phyloP scores from a whole-genome alignment of 2,888 invertebrate genomes.

The Athalia cordata region DNA sequence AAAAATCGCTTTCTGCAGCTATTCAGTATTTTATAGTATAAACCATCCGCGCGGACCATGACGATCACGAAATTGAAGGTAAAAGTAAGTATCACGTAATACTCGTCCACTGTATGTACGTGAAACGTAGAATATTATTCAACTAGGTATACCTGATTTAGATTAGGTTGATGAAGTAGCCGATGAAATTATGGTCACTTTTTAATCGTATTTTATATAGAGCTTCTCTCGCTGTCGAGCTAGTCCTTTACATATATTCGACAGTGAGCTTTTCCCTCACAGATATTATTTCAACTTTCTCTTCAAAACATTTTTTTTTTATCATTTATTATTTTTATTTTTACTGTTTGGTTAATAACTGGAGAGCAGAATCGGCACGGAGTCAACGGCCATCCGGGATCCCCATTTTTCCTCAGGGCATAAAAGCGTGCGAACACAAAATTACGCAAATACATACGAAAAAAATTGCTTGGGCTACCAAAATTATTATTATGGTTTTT shows the following conservation, averaged over 20 bases:
- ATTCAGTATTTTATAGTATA: too few species aligned
- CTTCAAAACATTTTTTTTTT: not conserved
- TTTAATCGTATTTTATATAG: conserved; percentile 9
- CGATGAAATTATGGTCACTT: conserved; percentile 26
- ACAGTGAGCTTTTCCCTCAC: not conserved
- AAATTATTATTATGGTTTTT: not conserved
- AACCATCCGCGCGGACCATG: too few species aligned
- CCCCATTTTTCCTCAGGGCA: conserved; percentile 10
- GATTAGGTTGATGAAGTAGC: not conserved
- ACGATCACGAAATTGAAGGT: too few species aligned
- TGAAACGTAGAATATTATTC: too few species aligned
- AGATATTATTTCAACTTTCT: not conserved
- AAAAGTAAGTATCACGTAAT: too few species aligned
- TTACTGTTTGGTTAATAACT: not conserved
- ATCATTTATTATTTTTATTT: not conserved
- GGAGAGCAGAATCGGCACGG: not conserved
- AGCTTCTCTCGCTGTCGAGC: conserved; percentile 4
- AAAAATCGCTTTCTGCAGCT: too few species aligned
- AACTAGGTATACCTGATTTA: too few species aligned
- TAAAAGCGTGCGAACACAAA: not conserved
- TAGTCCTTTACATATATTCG: not conserved
- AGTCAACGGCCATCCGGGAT: not conserved
- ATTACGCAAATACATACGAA: too few species aligned
- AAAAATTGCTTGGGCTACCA: not conserved
- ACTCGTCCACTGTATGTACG: too few species aligned